Base-by-base conservation (phyloP, 2,888 invertebrate genomes). In the Chironomus tentans region DNA sequence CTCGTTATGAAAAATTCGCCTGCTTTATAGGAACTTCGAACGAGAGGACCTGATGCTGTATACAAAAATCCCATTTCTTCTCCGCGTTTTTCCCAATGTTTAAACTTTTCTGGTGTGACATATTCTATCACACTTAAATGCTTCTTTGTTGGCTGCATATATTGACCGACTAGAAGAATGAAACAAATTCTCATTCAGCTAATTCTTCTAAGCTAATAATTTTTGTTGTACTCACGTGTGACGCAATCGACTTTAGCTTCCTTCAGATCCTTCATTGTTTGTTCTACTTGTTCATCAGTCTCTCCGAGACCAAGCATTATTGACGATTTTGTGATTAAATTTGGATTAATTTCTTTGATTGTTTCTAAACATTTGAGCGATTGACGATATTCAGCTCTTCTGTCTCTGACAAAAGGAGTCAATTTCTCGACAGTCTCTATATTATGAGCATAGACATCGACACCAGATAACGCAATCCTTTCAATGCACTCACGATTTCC, bases 111-210 rank as follows among this genome's bases (percentile, higher is more conserved):
- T 0, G 98, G 98, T 0, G 97, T 97, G 0, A 99, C 94, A 85
- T 98, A 99, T 83, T 99, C 98, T 65, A 91, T 90, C 0, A 97
- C 93, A 85, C 94, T 95, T 28, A 99, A 86, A 83, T 99, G 99
- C 7, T 92, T 88, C 81, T 96, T 98, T 0, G 98, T 99, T 0
- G 99, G 99, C 83, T 99, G 99, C 98, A 99, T 99, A 84, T 99
- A 99, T 82, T 99, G 99, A 0, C 99, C 99, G 4, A 99, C 38
- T 38, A 38, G 28, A 28, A 28, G 28, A 28, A 28, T 28, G 28
- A 38, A 38, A 38, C 1, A 10, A 38, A 38, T 10, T 38, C 1
- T 10, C 38, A 38, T 38, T 38, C 7, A 38, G 7, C 38, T 10
- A 38, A 38, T 38, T 38, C 4, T 28, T 6, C 1, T 10, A 38